Evolutionary conservation across 2,888 invertebrate genomes (phyloP).

Genomic region (Tetrapedia diversipes): DNA sequence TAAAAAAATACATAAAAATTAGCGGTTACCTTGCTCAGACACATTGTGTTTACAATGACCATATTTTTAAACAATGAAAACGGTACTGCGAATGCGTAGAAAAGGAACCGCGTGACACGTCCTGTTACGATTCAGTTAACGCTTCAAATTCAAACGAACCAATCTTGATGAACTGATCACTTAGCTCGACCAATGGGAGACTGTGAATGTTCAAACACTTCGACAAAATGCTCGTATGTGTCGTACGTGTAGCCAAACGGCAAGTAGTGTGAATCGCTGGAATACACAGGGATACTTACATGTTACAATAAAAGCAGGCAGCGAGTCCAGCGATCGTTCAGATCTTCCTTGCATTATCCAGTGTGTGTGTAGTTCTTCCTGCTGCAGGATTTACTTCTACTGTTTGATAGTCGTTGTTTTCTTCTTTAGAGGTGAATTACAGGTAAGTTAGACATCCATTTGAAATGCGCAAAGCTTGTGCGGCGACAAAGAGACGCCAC

Average conservation of each 20-base stretch:
- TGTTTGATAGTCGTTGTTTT: slow-evolving; percentile 29
- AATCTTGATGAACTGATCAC: slow-evolving; percentile 32
- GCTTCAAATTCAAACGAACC: slow-evolving; percentile 56
- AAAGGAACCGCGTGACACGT: slow-evolving; percentile 25
- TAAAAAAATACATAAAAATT: slow-evolving; percentile 7
- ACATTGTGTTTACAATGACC: slow-evolving; percentile 18
- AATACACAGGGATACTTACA: slow-evolving; percentile 59
- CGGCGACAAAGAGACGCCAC: slow-evolving; percentile 40
- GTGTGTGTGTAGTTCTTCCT: slow-evolving; percentile 48
- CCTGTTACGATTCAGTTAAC: slow-evolving; percentile 36
- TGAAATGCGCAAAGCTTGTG: neutral
- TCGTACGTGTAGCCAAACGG: slow-evolving; percentile 40
- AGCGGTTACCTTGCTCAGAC: slow-evolving; percentile 5
- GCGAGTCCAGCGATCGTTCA: slow-evolving; percentile 67
- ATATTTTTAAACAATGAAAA: slow-evolving; percentile 45
- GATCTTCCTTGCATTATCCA: slow-evolving; percentile 62
- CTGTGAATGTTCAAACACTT: neutral
- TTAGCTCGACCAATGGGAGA: slow-evolving; percentile 31
- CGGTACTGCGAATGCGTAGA: slow-evolving; percentile 35
- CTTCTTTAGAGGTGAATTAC: slow-evolving; percentile 25
- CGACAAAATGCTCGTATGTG: slow-evolving; percentile 8
- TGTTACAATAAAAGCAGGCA: slow-evolving; percentile 75
- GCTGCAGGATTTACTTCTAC: slow-evolving; percentile 17
- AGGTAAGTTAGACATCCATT: slow-evolving; percentile 44
- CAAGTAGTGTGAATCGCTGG: slow-evolving; percentile 50